Conservation (phyloP, 2,797 vertebrate genomes). For the Mus caroli region DNA sequence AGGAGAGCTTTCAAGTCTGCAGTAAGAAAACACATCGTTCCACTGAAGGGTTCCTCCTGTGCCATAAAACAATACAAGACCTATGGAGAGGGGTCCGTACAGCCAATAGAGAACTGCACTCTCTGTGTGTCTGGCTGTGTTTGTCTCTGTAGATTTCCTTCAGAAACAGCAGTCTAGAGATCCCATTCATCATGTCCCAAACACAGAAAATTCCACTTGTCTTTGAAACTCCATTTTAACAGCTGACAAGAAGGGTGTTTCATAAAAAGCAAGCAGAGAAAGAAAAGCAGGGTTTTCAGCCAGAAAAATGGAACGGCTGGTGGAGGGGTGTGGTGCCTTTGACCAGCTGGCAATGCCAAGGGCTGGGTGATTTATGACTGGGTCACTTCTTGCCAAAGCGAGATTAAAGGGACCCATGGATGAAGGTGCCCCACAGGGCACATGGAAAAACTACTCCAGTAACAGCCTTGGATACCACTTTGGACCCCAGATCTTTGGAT, state of each 20-base stretch:
- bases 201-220: conserved; percentile 5
- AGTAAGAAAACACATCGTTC: conserved; percentile 25
- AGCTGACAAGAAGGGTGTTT: conserved; percentile 12
- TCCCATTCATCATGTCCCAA: conserved; percentile 31
- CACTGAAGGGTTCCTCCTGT: not conserved
- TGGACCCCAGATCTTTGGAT: conserved; percentile 54
- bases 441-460: conserved; percentile 34
- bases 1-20: not conserved
- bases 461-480: conserved; percentile 47
- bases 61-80: not conserved
- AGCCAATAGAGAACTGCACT: not conserved
- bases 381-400: conserved; percentile 32
- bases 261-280: conserved; percentile 49
- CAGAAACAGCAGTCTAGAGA: conserved; percentile 45
- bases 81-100: not conserved
- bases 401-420: conserved; percentile 35
- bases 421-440: not conserved
- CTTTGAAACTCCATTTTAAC: conserved; percentile 53
- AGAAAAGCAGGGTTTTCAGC: conserved; percentile 31
- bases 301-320: conserved; percentile 9
- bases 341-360: conserved; percentile 30
- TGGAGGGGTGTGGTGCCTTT: not conserved
- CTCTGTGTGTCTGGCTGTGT: not conserved
- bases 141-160: conserved; percentile 23
- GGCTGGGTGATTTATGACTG: conserved; percentile 70